Evolutionary conservation across 2,113 vertebrate species (phyloP).

Genomic region (Myotis davidii): DNA sequence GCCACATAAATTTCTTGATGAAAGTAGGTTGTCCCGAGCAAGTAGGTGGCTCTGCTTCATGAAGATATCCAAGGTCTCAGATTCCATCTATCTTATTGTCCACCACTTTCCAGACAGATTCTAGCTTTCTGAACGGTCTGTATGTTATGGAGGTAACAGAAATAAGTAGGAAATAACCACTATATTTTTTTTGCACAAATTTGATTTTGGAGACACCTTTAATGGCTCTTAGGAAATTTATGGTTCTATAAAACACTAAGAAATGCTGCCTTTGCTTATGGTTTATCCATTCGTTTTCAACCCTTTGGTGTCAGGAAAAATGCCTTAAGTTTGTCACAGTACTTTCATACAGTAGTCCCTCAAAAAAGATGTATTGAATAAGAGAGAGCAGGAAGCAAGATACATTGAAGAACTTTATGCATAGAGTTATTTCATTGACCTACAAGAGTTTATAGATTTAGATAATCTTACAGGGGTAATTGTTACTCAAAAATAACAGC

Average conservation of each 20-base stretch:
- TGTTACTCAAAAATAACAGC: background rate
- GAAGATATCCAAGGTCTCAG: background rate
- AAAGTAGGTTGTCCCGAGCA: background rate
- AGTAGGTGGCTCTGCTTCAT: background rate
- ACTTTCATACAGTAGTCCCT: background rate
- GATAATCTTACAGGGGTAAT: background rate
- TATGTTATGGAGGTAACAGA: background rate
- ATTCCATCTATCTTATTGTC: background rate
- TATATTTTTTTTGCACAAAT: background rate
- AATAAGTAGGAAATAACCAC: background rate
- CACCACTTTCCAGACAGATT: background rate
- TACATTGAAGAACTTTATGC: background rate
- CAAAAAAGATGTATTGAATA: background rate
- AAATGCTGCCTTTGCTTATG: background rate
- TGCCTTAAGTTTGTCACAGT: background rate
- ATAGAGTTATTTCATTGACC: background rate
- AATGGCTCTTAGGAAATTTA: background rate
- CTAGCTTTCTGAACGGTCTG: background rate
- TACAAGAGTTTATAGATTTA: background rate
- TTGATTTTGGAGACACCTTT: background rate
- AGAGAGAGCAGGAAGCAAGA: background rate
- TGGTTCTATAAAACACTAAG: background rate
- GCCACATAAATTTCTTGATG: background rate
- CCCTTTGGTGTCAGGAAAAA: background rate
- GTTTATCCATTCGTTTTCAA: background rate